phyloP scores from a whole-genome alignment of 1,140 invertebrate genomes.

The Trichonephila clavipes region DNA sequence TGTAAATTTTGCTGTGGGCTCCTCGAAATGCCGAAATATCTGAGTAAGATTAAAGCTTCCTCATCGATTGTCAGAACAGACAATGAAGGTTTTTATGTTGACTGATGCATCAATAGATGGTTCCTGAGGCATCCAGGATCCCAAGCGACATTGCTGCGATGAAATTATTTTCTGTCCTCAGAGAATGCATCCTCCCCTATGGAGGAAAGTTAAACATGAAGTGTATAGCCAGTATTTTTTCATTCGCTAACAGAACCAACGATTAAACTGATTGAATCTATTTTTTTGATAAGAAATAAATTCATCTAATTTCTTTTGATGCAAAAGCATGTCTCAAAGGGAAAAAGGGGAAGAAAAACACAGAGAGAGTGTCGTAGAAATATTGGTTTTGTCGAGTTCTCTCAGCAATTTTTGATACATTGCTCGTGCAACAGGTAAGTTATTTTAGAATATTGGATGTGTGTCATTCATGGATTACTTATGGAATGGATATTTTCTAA shows the following conservation, averaged over 20 bases:
- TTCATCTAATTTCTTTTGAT: constrained; percentile 14
- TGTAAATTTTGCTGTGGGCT: constrained; percentile 31
- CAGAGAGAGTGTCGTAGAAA: neutral
- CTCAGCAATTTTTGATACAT: neutral
- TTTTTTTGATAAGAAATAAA: constrained; percentile 13
- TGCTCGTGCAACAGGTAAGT: neutral
- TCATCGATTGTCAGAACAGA: constrained; percentile 32
- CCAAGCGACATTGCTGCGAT: neutral
- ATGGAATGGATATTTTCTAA: too few species aligned
- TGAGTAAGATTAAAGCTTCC: constrained; percentile 25
- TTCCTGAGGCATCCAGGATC: constrained; percentile 42
- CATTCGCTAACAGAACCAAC: neutral
- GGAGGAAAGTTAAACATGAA: constrained; percentile 43
- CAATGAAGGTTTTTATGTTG: constrained; percentile 56
- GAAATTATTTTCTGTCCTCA: constrained; percentile 45
- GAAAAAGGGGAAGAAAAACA: neutral
- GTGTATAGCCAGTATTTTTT: constrained; percentile 15
- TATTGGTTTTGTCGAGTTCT: neutral
- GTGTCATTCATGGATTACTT: neutral
- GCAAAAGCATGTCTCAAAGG: neutral
- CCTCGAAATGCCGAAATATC: constrained; percentile 26
- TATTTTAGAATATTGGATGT: neutral
- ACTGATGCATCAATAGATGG: constrained; percentile 51
- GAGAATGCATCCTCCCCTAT: neutral
- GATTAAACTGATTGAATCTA: constrained; percentile 45